phyloP scores from a whole-genome alignment of 2,888 invertebrate genomes.

The Eupeodes latifasciatus region DNA sequence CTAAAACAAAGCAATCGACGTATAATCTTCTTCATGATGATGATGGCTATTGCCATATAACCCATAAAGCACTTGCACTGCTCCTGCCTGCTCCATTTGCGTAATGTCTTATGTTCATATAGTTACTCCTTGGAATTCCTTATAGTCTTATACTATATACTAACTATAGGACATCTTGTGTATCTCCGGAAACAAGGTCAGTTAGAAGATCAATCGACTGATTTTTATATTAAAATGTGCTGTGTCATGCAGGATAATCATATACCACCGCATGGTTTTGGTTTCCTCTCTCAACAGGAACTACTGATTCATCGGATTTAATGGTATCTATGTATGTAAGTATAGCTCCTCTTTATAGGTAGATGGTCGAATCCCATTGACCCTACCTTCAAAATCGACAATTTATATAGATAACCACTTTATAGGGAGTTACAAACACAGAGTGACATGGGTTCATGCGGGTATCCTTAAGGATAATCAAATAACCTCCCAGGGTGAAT shows the following conservation, averaged over 20 bases:
- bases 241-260: slow-evolving; percentile 31
- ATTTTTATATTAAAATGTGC: slow-evolving; percentile 34
- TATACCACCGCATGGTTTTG: neutral
- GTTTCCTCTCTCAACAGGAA: slow-evolving; percentile 3
- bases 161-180: neutral
- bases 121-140: neutral
- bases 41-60: neutral
- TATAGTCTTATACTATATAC: slow-evolving; percentile 1
- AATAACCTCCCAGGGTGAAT: slow-evolving; percentile 28
- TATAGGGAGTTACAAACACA: neutral
- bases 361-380: slow-evolving; percentile 23
- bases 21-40: neutral
- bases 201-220: slow-evolving; percentile 28
- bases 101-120: slow-evolving; percentile 5
- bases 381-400: slow-evolving; percentile 29
- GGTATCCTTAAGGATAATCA: slow-evolving; percentile 23
- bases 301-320: slow-evolving; percentile 47
- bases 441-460: neutral
- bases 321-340: slow-evolving; percentile 21
- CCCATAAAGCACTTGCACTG: neutral
- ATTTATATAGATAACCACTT: neutral
- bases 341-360: too few species aligned
- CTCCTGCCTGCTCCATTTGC: slow-evolving; percentile 3
- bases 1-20: slow-evolving; percentile 36
- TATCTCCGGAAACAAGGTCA: slow-evolving; percentile 29